Percentiles rank a stretch among this genome's conserved stretches.
Evolutionary conservation across 2,888 invertebrate genomes (phyloP).

Genomic region (Therioaphis trifolii): DNA sequence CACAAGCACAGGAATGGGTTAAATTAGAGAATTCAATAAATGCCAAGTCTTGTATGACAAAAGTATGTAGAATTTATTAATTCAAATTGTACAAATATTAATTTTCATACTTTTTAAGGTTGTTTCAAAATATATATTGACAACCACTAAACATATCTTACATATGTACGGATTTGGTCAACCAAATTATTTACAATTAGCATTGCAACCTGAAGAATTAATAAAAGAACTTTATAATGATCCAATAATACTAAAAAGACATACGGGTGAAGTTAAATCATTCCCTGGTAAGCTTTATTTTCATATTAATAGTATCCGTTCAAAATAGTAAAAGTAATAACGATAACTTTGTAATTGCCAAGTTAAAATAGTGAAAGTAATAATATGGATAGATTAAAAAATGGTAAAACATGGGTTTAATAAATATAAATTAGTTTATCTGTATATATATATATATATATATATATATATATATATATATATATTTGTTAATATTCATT

Average conservation of each 20-base stretch:
- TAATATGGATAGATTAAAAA: neutral
- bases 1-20: slow-evolving; percentile 69
- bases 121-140: slow-evolving; percentile 70
- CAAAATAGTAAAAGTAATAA: no score
- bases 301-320: no score
- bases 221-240: slow-evolving; percentile 71
- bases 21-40: slow-evolving; percentile 64
- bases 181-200: slow-evolving; percentile 69
- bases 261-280: slow-evolving; percentile 66
- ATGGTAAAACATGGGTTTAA: neutral
- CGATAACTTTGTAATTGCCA: no score
- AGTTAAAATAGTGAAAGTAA: no score
- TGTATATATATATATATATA: slow-evolving; percentile 1
- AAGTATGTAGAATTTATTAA: slow-evolving; percentile 62
- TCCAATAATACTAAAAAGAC: slow-evolving; percentile 70
- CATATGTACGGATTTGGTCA: slow-evolving; percentile 69
- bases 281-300: slow-evolving; percentile 64
- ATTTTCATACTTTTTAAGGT: slow-evolving; percentile 68
- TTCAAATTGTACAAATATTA: neutral
- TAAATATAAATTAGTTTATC: neutral
- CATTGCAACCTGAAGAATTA: slow-evolving; percentile 69
- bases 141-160: slow-evolving; percentile 70
- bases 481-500: no score
- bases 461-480: no score
- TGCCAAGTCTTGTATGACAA: slow-evolving; percentile 64